Percentiles rank a stretch among this genome's conserved stretches.
Conservation (phyloP, 2,888 invertebrate species). For the Galerucella pusilla region DNA sequence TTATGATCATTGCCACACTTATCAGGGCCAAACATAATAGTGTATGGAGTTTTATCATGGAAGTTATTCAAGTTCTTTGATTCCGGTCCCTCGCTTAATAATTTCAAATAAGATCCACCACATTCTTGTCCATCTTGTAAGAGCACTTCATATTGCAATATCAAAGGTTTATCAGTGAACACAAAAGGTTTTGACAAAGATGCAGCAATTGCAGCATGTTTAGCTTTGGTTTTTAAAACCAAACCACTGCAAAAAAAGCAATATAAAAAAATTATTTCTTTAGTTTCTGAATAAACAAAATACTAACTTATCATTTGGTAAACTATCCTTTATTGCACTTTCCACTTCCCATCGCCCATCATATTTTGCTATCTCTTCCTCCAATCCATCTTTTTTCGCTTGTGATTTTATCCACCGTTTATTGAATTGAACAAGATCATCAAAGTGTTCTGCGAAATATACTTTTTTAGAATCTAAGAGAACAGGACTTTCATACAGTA, state of each 20-base stretch:
- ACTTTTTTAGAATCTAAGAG: conserved; percentile 71
- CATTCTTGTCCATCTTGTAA: conserved; percentile 98
- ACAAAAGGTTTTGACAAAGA: conserved; percentile 81
- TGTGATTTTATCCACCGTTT: conserved; percentile 88
- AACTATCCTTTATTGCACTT: conserved; percentile 78
- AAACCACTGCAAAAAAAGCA: conserved; percentile 69
- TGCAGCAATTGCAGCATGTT: conserved; percentile 93
- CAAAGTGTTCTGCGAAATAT: conserved; percentile 89
- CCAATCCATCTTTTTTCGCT: conserved; percentile 83
- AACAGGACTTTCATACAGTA: conserved; percentile 79
- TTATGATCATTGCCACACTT: conserved; percentile 98
- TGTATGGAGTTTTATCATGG: conserved; percentile 96
- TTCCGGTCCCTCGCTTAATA: conserved; percentile 76
- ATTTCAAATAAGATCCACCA: conserved; percentile 97
- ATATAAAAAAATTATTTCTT: not conserved
- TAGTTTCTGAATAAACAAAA: not conserved
- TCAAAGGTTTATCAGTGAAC: conserved; percentile 83
- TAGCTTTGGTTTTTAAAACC: conserved; percentile 92
- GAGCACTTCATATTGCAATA: conserved; percentile 91
- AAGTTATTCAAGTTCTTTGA: conserved; percentile 83
- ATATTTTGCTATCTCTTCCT: conserved; percentile 93
- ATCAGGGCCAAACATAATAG: conserved; percentile 99
- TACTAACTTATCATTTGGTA: conserved; percentile 75
- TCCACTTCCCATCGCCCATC: conserved; percentile 88
- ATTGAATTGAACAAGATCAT: conserved; percentile 77